Base-by-base conservation (phyloP, 2,888 invertebrate genomes). In the Drosophila acutilabella region DNA sequence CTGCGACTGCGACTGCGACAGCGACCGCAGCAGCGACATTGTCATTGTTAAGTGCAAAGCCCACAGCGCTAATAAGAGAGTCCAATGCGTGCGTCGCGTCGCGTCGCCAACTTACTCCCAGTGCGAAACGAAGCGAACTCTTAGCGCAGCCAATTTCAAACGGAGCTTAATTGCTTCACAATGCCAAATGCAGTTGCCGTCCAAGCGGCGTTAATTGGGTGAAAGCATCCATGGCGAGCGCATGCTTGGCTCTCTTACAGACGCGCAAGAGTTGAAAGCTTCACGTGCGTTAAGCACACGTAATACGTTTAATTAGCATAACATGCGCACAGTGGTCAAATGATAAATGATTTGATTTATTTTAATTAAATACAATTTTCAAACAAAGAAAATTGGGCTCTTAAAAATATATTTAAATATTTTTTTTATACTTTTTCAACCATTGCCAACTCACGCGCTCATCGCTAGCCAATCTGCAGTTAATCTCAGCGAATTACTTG, bases 171-270 rank as follows among this genome's bases (percentile, higher is more conserved):
- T 83, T 80, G 83, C 75, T 67, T 53, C 45, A 62, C 72, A 81
- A 72, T 81, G 77, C 83, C 78, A 75, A 81, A 75, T 81, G 84
- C 67, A 80, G 68, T 76, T 48, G 78, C 66, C 61, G 52, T 11
- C 67, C 64, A 70, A 74, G 75, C 71, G 68, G 78, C 72, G 85
- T 74, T 82, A 81, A 82, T 87, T 87, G 76, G 82, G 81, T 77
- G 87, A 82, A 82, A 87, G 87, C 81, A 78, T 69, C 73, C 64
- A 45, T 64, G 62, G 44, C 60, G 72, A 64, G 60, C 56, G 54
- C 58, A 16, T 44, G 4, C 41, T 18, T 59, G 3, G 26, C 74
- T 64, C 74, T 69, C 64, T 57, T 51, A 13, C 20, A 8, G 16
- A 57, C 41, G 13, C 16, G 48, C 14, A 40, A 56, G 54, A 41